phyloP scores from a whole-genome alignment of 2,888 invertebrate species.

The Idaea straminata region DNA sequence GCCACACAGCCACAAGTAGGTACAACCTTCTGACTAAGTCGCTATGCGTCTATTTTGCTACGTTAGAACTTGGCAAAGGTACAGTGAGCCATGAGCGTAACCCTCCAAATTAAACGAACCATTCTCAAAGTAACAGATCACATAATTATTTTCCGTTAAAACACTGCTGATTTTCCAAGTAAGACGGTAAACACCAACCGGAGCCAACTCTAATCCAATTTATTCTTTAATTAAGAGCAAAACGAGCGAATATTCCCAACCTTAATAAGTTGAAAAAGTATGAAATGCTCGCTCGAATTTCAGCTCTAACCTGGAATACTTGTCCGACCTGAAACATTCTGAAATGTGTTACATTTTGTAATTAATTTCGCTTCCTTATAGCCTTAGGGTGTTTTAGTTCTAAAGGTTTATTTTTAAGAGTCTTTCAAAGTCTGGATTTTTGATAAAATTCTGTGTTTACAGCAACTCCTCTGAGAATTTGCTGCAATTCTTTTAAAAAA shows the following conservation, averaged over 20 bases:
- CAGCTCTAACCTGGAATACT: neutral
- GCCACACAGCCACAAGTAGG: no score
- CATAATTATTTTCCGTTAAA: conserved; percentile 1
- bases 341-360: neutral
- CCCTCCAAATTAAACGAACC: neutral
- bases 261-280: neutral
- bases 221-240: neutral
- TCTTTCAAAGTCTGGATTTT: neutral
- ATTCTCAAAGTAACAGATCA: neutral
- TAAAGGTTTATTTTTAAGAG: neutral
- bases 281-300: neutral
- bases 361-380: neutral
- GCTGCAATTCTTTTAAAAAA: neutral
- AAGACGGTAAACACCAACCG: neutral
- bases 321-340: neutral
- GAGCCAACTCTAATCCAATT: neutral
- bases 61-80: no score
- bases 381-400: neutral
- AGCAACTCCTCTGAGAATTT: neutral
- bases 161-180: neutral
- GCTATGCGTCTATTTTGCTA: no score
- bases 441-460: neutral
- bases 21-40: no score
- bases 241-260: neutral
- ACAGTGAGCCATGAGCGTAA: no score